A percentile compares a stretch with the other conserved stretches of the same genome.
phyloP scores from a whole-genome alignment of 2,888 invertebrate genomes.

The Stictocephala bisonia region DNA sequence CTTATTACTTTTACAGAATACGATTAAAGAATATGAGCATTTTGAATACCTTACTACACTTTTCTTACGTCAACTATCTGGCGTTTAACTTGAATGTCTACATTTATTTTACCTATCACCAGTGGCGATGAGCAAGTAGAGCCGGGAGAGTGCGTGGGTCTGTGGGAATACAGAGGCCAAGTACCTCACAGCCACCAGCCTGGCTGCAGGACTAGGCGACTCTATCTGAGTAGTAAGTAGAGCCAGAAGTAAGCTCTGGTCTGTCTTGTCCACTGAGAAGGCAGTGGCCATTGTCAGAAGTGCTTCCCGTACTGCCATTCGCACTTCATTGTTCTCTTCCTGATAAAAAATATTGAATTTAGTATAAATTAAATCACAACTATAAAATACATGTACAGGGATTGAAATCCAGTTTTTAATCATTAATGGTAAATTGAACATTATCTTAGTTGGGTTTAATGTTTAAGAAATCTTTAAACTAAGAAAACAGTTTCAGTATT shows the following conservation, averaged over 20 bases:
- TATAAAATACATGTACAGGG: too few relatives aligned
- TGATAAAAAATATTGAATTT: slow-evolving; percentile 29
- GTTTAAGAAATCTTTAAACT: too few relatives aligned
- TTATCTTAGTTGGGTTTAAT: slow-evolving; percentile 36
- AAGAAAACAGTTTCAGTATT: too few relatives aligned
- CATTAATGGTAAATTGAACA: too few relatives aligned
- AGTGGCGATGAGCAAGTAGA: slow-evolving; percentile 82
- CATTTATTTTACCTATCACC: slow-evolving; percentile 88
- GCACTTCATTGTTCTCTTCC: slow-evolving; percentile 66
- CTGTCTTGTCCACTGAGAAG: slow-evolving; percentile 65
- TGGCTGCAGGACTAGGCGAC: slow-evolving; percentile 80
- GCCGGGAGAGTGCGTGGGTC: slow-evolving; percentile 84
- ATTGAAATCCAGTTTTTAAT: too few relatives aligned
- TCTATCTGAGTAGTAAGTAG: slow-evolving; percentile 79
- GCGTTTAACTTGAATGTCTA: too few relatives aligned
- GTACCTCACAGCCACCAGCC: slow-evolving; percentile 86
- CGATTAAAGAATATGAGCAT: too few relatives aligned
- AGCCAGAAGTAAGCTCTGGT: slow-evolving; percentile 64
- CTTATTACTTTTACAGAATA: too few relatives aligned
- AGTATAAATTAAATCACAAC: too few relatives aligned
- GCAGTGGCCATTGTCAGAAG: slow-evolving; percentile 76
- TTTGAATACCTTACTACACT: too few relatives aligned
- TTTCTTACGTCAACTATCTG: too few relatives aligned
- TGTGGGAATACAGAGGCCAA: slow-evolving; percentile 84
- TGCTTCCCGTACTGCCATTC: slow-evolving; percentile 75